Evolutionary conservation across 2,113 vertebrate species (phyloP).

Genomic region (Potamarius usumacintae): DNA sequence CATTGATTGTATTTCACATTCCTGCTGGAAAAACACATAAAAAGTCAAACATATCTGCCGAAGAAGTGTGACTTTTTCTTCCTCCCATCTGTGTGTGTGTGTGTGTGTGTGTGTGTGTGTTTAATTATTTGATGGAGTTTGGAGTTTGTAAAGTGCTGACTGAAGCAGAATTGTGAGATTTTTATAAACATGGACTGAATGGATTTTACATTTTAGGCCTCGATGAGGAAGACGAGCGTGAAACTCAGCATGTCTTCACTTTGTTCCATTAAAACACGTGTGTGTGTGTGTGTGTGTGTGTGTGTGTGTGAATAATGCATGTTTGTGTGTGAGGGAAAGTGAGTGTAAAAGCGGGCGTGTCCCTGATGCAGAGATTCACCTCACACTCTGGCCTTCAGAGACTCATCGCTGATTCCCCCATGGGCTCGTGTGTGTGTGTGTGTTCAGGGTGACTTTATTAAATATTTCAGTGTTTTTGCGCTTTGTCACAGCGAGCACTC

Average conservation of each 20-base stretch:
- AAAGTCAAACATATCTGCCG: background rate
- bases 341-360: constrained; percentile 12
- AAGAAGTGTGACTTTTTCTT: background rate
- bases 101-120: background rate
- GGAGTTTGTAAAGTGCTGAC: constrained; percentile 16
- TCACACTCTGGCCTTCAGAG: background rate
- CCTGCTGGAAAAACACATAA: background rate
- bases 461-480: background rate
- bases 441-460: constrained; percentile 8
- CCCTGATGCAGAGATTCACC: background rate
- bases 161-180: background rate
- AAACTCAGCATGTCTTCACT: background rate
- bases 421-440: constrained; percentile 16
- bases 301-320: constrained; percentile 16
- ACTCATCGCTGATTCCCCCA: background rate
- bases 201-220: background rate
- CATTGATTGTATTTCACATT: background rate
- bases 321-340: background rate
- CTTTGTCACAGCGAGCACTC: background rate
- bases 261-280: constrained; percentile 16
- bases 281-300: background rate
- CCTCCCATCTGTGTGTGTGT: background rate
- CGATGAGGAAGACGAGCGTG: background rate
- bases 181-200: background rate
- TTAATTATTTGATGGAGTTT: background rate